Conservation (phyloP, 2,113 vertebrate species). For the Prinia subflava region DNA sequence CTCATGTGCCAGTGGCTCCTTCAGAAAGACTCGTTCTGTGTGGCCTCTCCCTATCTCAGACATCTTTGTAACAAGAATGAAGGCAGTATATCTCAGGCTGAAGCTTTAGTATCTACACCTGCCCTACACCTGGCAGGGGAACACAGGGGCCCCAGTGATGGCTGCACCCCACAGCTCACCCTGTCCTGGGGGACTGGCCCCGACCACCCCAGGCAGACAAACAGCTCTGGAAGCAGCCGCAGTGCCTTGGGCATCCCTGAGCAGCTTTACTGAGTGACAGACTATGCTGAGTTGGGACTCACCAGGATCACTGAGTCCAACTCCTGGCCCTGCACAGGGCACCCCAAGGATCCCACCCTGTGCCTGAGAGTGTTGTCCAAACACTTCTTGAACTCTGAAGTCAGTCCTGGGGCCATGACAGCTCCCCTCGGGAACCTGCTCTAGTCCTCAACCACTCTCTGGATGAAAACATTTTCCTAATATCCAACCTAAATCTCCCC, state of each 20-base stretch:
- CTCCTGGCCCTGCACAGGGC: neutral
- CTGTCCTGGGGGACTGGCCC: neutral
- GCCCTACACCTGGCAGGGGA: neutral
- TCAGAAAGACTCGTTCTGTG: fast-evolving
- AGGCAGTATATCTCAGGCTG: fast-evolving
- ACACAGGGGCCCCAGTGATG: fast-evolving
- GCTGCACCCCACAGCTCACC: neutral
- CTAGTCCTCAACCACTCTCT: neutral
- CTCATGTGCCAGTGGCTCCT: neutral
- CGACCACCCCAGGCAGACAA: fast-evolving
- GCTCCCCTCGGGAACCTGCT: neutral
- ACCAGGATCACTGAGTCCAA: neutral
- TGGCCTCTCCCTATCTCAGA: fast-evolving
- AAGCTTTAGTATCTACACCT: neutral
- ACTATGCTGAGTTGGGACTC: neutral
- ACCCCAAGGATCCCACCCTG: neutral
- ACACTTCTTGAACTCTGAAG: neutral
- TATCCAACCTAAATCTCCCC: neutral
- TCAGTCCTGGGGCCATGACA: too few species aligned
- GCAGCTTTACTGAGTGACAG: neutral
- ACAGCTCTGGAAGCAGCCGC: fast-evolving
- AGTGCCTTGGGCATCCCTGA: fast-evolving
- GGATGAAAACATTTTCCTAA: neutral
- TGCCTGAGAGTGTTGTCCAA: fast-evolving
- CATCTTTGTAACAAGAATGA: fast-evolving